Evolutionary conservation across 2,797 vertebrate genomes (phyloP).

Genomic region (Pempheris klunzingeri): DNA sequence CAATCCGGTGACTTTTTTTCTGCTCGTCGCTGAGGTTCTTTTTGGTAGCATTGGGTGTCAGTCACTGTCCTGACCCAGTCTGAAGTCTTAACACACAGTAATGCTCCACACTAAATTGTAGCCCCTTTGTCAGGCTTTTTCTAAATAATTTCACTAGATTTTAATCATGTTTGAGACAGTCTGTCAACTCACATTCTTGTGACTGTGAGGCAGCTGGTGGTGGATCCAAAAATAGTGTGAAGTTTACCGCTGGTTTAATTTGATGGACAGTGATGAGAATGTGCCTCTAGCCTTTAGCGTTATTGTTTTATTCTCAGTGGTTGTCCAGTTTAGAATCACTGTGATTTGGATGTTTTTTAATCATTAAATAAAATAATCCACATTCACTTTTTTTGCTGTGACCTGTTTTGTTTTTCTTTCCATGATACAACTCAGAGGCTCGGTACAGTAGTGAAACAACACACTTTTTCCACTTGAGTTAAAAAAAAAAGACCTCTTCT

Average conservation of each 20-base stretch:
- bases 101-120: neutral
- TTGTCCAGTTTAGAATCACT: neutral
- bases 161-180: slow-evolving; percentile 5
- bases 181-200: neutral
- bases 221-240: neutral
- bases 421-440: neutral
- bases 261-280: neutral
- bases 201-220: slow-evolving; percentile 9
- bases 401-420: slow-evolving; percentile 1
- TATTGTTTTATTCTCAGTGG: neutral
- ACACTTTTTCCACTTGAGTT: slow-evolving; percentile 11
- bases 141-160: slow-evolving; percentile 1
- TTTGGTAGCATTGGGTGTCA: neutral
- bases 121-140: neutral
- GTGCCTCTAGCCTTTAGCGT: neutral
- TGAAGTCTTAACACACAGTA: neutral
- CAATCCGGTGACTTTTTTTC: slow-evolving; percentile 1
- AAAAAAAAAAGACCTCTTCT: slow-evolving; percentile 1
- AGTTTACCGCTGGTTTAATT: slow-evolving; percentile 4
- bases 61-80: neutral
- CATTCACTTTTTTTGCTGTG: neutral
- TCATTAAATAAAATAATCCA: neutral
- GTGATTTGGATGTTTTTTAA: neutral
- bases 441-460: neutral
- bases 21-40: neutral